Evolutionary conservation across 1,140 invertebrate species (phyloP).

Genomic region (Achatina immaculata): DNA sequence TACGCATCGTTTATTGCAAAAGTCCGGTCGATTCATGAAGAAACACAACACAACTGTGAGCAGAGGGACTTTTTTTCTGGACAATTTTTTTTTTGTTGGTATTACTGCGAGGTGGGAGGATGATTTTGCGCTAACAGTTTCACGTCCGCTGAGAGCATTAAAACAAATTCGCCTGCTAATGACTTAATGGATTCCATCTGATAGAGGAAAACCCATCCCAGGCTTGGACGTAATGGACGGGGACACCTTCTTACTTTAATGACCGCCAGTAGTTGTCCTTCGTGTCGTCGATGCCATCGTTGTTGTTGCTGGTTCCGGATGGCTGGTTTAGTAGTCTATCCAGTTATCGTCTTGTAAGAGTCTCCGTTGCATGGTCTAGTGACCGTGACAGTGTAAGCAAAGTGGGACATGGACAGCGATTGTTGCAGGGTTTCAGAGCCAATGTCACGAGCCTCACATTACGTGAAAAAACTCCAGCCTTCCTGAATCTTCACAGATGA

Average conservation of each 20-base stretch:
- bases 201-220: background rate
- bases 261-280: background rate
- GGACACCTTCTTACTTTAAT: background rate
- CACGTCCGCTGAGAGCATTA: slow-evolving; percentile 1
- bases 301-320: background rate
- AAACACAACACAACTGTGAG: background rate
- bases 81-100: background rate
- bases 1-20: background rate
- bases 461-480: no score
- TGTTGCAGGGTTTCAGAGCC: no score
- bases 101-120: background rate
- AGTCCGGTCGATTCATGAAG: background rate
- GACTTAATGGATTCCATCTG: slow-evolving; percentile 11
- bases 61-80: background rate
- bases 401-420: no score
- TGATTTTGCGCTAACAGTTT: background rate
- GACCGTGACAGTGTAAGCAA: background rate
- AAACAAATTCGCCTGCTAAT: background rate
- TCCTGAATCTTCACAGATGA: no score
- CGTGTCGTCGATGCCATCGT: background rate
- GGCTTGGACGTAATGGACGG: background rate
- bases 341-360: background rate
- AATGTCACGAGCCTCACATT: no score
- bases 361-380: background rate
- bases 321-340: background rate